Percentiles rank a stretch among this genome's conserved stretches.
phyloP scores from a whole-genome alignment of 1,140 invertebrate genomes.

The Ostrea denselamellosa region DNA sequence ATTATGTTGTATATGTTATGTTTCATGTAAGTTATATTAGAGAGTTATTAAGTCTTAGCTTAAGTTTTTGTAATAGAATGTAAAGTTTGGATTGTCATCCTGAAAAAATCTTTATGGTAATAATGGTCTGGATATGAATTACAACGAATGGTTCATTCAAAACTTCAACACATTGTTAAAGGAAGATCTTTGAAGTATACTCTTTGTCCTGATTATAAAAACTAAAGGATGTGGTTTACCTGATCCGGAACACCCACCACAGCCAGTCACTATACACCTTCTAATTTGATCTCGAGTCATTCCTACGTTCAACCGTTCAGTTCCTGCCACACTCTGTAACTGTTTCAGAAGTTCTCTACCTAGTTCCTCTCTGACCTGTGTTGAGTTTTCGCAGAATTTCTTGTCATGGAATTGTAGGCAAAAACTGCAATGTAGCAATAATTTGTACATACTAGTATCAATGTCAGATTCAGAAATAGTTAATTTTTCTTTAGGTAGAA shows the following conservation, averaged over 20 bases:
- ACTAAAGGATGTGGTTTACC: conserved; percentile 28
- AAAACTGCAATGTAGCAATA: conserved; percentile 32
- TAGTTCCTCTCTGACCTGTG: background rate
- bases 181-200: too few relatives aligned
- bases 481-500: too few relatives aligned
- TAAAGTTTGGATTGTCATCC: too few relatives aligned
- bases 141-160: too few relatives aligned
- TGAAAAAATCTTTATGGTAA: too few relatives aligned
- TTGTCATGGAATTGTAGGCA: conserved; percentile 39
- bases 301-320: background rate
- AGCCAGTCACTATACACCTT: conserved; percentile 8
- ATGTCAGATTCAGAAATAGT: background rate
- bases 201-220: background rate
- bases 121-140: too few relatives aligned
- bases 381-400: conserved; percentile 24
- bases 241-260: conserved; percentile 25
- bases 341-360: conserved; percentile 4
- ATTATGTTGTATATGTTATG: too few relatives aligned
- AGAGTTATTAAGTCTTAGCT: too few relatives aligned
- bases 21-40: too few relatives aligned
- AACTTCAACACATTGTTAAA: too few relatives aligned
- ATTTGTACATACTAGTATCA: background rate
- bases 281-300: background rate
- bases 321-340: conserved; percentile 1
- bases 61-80: too few relatives aligned